These are phyloP conservation scores for Teleogryllus oceanicus DNA, from an alignment of 2,888 invertebrate species.

Conservation along the genomic window DNA sequence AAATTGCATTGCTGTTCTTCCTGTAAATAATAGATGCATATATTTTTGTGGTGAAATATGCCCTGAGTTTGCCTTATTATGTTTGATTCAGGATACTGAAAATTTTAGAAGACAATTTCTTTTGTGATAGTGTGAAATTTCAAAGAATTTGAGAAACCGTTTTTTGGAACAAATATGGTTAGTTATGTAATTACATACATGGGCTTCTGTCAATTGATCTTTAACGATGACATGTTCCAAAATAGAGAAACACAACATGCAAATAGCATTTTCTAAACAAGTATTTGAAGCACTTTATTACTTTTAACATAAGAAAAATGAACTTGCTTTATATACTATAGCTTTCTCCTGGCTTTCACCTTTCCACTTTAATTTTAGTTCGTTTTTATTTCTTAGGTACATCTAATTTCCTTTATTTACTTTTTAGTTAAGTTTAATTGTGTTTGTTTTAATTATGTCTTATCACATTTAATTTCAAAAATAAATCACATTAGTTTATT, in stretches of 20 bases:
- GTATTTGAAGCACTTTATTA: neutral
- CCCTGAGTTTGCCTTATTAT: neutral
- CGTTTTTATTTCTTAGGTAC: neutral
- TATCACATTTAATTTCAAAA: neutral
- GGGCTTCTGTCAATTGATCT: no score
- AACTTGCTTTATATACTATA: neutral
- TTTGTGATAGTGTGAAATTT: neutral
- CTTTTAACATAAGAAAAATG: neutral
- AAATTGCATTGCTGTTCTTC: neutral
- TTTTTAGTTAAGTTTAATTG: neutral
- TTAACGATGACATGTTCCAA: neutral
- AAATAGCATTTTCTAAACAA: neutral
- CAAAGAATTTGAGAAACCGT: neutral
- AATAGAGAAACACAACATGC: constrained; percentile 4
- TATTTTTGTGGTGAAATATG: neutral
- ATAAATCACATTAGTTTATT: neutral
- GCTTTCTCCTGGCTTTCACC: constrained; percentile 9
- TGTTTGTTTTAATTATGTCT: neutral
- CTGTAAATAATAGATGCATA: neutral
- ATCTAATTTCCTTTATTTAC: neutral
- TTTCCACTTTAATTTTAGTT: neutral
- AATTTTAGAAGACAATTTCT: neutral
- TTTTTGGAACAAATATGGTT: neutral
- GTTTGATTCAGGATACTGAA: neutral
- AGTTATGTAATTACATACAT: neutral